These are phyloP conservation scores for Drosophila leontia DNA, from an alignment of 1,140 invertebrate species.

Conservation along the genomic window DNA sequence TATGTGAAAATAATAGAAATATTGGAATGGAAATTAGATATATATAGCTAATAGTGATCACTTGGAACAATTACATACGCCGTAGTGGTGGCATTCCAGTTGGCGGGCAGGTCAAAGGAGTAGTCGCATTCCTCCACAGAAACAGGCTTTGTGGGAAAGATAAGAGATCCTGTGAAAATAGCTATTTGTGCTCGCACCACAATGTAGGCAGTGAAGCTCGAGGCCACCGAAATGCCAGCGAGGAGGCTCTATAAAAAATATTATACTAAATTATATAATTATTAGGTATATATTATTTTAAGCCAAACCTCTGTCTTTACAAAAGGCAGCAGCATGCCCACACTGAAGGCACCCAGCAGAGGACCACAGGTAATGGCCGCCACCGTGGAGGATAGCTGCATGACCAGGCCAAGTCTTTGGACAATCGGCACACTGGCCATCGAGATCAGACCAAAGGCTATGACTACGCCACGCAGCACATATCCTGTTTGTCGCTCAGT, in stretches of 20 bases:
- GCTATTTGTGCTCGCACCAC: slow-evolving; percentile 63
- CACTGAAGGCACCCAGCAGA: slow-evolving; percentile 92
- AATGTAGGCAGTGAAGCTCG: slow-evolving; percentile 54
- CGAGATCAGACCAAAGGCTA: slow-evolving; percentile 88
- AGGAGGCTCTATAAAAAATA: slow-evolving; percentile 54
- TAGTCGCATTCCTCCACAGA: slow-evolving; percentile 65
- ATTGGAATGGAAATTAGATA: not conserved
- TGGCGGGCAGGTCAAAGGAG: slow-evolving; percentile 38
- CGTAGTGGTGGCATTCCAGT: slow-evolving; percentile 49
- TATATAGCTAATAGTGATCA: not conserved
- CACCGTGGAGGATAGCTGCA: slow-evolving; percentile 91
- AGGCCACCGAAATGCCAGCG: slow-evolving; percentile 45
- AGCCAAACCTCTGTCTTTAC: slow-evolving; percentile 88
- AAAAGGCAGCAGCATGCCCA: slow-evolving; percentile 94
- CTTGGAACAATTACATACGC: slow-evolving; percentile 57
- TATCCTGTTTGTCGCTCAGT: slow-evolving; percentile 87
- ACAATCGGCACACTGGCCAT: slow-evolving; percentile 89
- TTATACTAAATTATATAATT: not conserved
- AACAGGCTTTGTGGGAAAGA: slow-evolving; percentile 58
- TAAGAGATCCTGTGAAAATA: slow-evolving; percentile 55
- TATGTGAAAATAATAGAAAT: not conserved
- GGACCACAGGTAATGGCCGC: slow-evolving; percentile 93
- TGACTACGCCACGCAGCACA: slow-evolving; percentile 88
- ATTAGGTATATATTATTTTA: not conserved
- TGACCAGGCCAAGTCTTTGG: slow-evolving; percentile 89